These are phyloP conservation scores for Diploptera punctata DNA, from an alignment of 2,888 invertebrate genomes.

Conservation along the genomic window DNA sequence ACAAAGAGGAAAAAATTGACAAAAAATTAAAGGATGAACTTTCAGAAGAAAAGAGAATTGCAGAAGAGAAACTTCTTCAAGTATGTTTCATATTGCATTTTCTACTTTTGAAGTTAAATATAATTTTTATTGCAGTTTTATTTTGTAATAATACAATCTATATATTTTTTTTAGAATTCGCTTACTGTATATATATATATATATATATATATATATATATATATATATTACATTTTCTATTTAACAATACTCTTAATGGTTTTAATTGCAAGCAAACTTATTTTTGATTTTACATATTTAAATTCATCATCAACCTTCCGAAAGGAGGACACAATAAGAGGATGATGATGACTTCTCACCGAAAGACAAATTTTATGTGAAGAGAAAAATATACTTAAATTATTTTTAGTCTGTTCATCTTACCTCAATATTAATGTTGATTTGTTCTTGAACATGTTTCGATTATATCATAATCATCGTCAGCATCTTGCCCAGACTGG, in stretches of 20 bases:
- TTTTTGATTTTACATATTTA: too few species aligned
- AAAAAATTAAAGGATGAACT: constrained; percentile 60
- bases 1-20: constrained; percentile 57
- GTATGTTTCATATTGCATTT: not conserved
- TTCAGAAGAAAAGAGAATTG: constrained; percentile 54
- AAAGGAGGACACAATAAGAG: too few species aligned
- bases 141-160: not conserved
- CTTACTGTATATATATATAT: not conserved
- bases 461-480: too few species aligned
- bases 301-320: too few species aligned
- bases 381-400: too few species aligned
- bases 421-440: too few species aligned
- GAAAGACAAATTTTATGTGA: too few species aligned
- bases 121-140: not conserved
- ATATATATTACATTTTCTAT: not conserved
- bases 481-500: too few species aligned
- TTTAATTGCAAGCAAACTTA: too few species aligned
- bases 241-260: not conserved
- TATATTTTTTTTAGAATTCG: not conserved
- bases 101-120: not conserved
- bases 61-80: not conserved
- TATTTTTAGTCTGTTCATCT: too few species aligned
- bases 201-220: not conserved
- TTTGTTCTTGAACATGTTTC: too few species aligned
- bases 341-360: too few species aligned